Base-by-base conservation (phyloP, 2,888 invertebrate species). In the Maniola hyperantus region DNA sequence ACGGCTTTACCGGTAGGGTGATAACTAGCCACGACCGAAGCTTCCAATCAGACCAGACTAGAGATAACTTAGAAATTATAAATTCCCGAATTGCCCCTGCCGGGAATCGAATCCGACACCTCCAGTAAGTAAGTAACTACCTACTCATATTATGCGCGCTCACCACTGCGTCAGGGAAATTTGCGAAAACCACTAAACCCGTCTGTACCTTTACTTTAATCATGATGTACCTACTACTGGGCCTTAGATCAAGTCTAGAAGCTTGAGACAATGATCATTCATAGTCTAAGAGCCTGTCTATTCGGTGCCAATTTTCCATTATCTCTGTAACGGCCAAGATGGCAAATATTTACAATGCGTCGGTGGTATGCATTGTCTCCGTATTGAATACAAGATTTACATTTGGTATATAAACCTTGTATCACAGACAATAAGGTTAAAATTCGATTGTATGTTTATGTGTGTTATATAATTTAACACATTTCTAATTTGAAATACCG, bases 231-330 rank as follows among this genome's bases (percentile, higher is more conserved):
- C n/a, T n/a, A n/a, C n/a, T n/a, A 36, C 36, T 36, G 6, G 36
- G 4, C 8, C 59, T 64, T 50, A 26, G 42, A 51, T 73, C 72
- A 68, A 67, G 71, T 57, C 72, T 72, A 68, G 74, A 72, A 77
- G 73, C 71, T 72, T 75, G 72, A 74, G 72, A 71, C 77, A 79
- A 76, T 76, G 78, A 79, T 79, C 81, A 84, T 85, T 82, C 79
- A 83, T 83, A 82, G 83, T 78, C 77, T 77, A 83, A 75, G 80
- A 79, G 79, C 76, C 73, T 73, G 76, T 77, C 75, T 77, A 79
- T 81, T 83, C 82, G 80, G 77, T 82, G 83, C 81, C 84, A 85
- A 87, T 85, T 84, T 85, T 85, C 85, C 83, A 85, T 84, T 84
- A 84, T 82, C 80, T 74, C 64, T 62, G 78, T 79, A 83, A 81